A percentile compares a stretch with the other conserved stretches of the same genome.
phyloP scores from a whole-genome alignment of 2,113 vertebrate genomes.

The Numida meleagris region DNA sequence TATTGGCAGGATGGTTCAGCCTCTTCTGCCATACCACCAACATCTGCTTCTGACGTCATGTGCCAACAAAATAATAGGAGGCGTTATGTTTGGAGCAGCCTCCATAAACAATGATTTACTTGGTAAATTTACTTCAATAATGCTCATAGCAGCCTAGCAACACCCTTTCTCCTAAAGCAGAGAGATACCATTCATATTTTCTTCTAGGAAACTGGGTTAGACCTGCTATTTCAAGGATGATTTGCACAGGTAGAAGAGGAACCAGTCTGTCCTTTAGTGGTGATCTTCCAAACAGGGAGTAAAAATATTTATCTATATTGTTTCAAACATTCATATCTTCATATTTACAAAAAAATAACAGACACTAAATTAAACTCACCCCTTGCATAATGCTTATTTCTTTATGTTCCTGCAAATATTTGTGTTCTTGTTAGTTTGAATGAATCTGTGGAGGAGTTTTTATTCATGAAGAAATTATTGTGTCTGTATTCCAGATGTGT shows the following conservation, averaged over 20 bases:
- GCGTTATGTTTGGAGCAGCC: too few species aligned
- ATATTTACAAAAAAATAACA: not conserved
- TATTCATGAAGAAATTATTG: not conserved
- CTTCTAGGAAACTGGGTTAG: not conserved
- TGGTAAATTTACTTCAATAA: not conserved
- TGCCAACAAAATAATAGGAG: not conserved
- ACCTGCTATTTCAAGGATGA: not conserved
- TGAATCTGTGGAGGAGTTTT: not conserved
- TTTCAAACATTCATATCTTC: not conserved
- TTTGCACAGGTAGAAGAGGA: not conserved
- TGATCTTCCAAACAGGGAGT: not conserved
- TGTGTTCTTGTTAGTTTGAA: not conserved
- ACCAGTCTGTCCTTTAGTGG: not conserved
- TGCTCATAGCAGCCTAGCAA: not conserved
- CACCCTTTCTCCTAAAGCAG: not conserved
- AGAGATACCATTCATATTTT: not conserved
- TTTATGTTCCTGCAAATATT: constrained; percentile 6
- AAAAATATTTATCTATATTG: not conserved
- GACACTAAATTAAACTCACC: not conserved
- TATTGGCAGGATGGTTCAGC: too few species aligned
- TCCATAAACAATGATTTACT: not conserved
- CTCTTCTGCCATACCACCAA: too few species aligned
- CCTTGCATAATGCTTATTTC: not conserved
- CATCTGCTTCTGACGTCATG: too few species aligned
- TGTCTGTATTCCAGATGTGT: not conserved